Conservation (phyloP, 2,888 invertebrate genomes). For the Zelleria hepariella region DNA sequence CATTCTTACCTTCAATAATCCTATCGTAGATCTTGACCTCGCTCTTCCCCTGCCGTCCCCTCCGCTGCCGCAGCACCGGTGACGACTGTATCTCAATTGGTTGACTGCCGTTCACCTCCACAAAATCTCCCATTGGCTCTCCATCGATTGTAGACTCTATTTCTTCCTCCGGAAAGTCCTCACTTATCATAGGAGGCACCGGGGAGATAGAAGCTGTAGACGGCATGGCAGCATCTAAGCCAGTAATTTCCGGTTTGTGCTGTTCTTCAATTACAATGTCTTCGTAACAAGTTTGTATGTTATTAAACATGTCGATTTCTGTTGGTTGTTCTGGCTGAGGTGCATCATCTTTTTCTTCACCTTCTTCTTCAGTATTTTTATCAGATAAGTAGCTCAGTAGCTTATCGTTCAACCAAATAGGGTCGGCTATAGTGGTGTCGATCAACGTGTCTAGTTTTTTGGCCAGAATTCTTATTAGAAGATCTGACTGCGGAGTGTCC, state of each 20-base stretch:
- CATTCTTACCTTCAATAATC: slow-evolving; percentile 56
- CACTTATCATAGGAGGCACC: slow-evolving; percentile 16
- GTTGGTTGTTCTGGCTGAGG: slow-evolving; percentile 5
- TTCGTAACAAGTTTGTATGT: background rate
- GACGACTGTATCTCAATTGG: slow-evolving; percentile 59
- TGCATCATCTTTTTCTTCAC: background rate
- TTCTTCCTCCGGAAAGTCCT: slow-evolving; percentile 15
- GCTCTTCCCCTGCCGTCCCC: slow-evolving; percentile 55
- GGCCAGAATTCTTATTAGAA: slow-evolving; percentile 73
- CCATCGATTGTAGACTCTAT: slow-evolving; percentile 8
- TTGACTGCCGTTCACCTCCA: slow-evolving; percentile 32
- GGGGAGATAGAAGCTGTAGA: background rate
- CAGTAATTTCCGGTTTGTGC: background rate
- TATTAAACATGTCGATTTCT: background rate
- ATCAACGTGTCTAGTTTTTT: slow-evolving; percentile 69
- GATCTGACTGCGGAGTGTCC: slow-evolving; percentile 76
- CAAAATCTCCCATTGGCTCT: slow-evolving; percentile 20
- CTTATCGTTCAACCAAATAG: slow-evolving; percentile 62
- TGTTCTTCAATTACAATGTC: background rate
- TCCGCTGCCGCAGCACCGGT: slow-evolving; percentile 44
- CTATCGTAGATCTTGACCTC: slow-evolving; percentile 68
- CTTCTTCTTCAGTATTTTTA: slow-evolving; percentile 13
- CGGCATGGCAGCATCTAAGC: no score
- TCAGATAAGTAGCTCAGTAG: slow-evolving; percentile 37
- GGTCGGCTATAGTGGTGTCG: slow-evolving; percentile 59